Evolutionary conservation across 2,113 vertebrate species (phyloP).

Genomic region (Hemiscyllium ocellatum): DNA sequence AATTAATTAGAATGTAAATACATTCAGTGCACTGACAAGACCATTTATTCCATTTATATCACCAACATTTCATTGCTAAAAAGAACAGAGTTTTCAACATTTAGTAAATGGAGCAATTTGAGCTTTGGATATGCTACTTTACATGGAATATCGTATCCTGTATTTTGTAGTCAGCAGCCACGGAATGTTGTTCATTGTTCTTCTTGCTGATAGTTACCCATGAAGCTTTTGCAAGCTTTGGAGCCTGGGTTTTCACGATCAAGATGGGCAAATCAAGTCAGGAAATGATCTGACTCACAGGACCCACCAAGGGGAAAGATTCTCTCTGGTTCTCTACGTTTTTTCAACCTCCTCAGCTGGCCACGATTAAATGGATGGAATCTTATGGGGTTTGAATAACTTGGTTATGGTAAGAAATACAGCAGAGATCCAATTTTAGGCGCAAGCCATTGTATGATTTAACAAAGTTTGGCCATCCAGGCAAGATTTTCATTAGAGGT

Average conservation of each 20-base stretch:
- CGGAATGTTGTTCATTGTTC: not conserved
- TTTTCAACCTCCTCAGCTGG: too few relatives aligned
- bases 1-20: conserved; percentile 23
- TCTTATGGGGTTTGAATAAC: too few relatives aligned
- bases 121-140: not conserved
- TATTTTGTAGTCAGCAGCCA: not conserved
- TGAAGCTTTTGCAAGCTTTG: not conserved
- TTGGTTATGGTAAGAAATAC: too few relatives aligned
- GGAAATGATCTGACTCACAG: too few relatives aligned
- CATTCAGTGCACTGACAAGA: not conserved
- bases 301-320: too few relatives aligned
- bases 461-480: too few relatives aligned
- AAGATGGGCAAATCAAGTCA: too few relatives aligned
- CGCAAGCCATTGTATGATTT: too few relatives aligned
- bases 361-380: too few relatives aligned
- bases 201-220: not conserved
- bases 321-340: too few relatives aligned
- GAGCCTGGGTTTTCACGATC: not conserved
- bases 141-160: not conserved
- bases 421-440: too few relatives aligned
- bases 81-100: not conserved
- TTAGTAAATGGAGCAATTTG: not conserved
- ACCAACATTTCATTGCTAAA: not conserved
- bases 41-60: conserved; percentile 16
- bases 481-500: too few relatives aligned